Evolutionary conservation across 2,113 vertebrate species (phyloP), one percentile per base, ranked within the genome.

Genomic region (Apeltes quadracus): DNA sequence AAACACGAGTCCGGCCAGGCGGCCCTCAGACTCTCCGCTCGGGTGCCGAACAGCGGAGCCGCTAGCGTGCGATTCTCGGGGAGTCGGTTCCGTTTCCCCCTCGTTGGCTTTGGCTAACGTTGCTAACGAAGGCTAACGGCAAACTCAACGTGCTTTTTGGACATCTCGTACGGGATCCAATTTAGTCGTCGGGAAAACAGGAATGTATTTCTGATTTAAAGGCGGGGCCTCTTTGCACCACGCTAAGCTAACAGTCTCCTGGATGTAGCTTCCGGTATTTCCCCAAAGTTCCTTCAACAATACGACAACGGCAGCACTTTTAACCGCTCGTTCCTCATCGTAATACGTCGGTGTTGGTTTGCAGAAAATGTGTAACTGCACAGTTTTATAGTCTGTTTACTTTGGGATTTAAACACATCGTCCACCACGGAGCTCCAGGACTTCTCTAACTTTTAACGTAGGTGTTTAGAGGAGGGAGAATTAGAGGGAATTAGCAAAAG

Each of bases 31-130:
- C 68, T 85, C 44, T 53, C 69, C 74, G 74, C 74, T 80, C 41
- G 27, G 27, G 41, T 61, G 59, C 72, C 34, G 41, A 75, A 66
- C 69, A 73, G 70, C 67, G 58, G 57, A 83, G 79, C 43, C 39
- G 69, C 75, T 79, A 81, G 79, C 57, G 72, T 78, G 78, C 58
- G 55, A 81, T 78, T 84, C 79, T 66, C 64, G 76, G 54, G 64
- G 69, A 86, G 69, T 58, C 69, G 77, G 69, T 86, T 79, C 36
- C 43, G 77, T 84, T 86, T 75, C n/a, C 82, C 72, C 55, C 7
- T 7, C 20, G 10, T 79, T 83, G 70, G 86, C 69, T 72, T 23
- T 4, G 34, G 72, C 70, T 13, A 61, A 58, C 80, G 71, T 76
- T 50, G 75, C 79, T 68, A 83, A 76, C 78, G 82, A 83, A 77